Evolutionary conservation across 2,888 invertebrate species (phyloP).

Genomic region (Drosophila cognata): DNA sequence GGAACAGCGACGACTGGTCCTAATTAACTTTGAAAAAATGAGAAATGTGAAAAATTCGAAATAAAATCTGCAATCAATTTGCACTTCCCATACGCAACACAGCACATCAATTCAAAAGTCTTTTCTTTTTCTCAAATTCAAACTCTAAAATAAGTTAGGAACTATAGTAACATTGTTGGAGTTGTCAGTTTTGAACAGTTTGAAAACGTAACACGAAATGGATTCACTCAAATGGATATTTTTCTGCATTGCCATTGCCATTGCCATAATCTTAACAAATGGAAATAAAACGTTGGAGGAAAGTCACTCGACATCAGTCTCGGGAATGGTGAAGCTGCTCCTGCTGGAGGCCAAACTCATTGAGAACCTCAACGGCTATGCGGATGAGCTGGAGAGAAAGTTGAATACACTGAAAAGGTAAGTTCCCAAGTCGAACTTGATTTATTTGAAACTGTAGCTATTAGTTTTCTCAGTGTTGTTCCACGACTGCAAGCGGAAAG

Average conservation of each 20-base stretch:
- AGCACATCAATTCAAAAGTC: neutral
- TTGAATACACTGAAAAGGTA: constrained; percentile 67
- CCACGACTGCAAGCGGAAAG: constrained; percentile 61
- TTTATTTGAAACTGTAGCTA: neutral
- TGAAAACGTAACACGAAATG: constrained; percentile 4
- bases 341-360: constrained; percentile 68
- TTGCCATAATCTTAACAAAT: constrained; percentile 45
- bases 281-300: constrained; percentile 18
- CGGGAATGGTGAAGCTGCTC: constrained; percentile 69
- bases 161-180: neutral
- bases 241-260: constrained; percentile 27
- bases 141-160: neutral
- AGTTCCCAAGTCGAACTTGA: neutral
- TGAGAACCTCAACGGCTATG: constrained; percentile 64
- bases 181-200: neutral
- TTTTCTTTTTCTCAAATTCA: neutral
- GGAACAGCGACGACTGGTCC: too few relatives aligned
- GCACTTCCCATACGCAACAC: neutral
- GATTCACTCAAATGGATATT: neutral
- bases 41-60: neutral
- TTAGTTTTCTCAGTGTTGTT: constrained; percentile 46
- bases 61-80: neutral
- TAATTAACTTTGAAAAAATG: too few relatives aligned
- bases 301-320: constrained; percentile 71
- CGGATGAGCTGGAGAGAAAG: constrained; percentile 66